phyloP scores from a whole-genome alignment of 2,888 invertebrate genomes.

The Nephrotoma appendiculata region DNA sequence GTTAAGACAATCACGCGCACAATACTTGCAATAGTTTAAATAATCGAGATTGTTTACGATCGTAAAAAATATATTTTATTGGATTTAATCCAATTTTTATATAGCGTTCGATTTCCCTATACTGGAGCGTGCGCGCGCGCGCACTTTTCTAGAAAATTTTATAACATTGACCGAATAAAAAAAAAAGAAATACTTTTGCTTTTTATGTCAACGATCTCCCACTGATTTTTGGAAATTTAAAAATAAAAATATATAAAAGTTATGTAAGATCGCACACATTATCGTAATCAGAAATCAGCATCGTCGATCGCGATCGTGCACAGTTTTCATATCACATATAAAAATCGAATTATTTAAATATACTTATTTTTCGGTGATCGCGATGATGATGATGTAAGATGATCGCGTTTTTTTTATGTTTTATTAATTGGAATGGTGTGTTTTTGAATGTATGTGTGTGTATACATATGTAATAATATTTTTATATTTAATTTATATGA shows the following conservation, averaged over 20 bases:
- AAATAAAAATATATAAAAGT: background rate
- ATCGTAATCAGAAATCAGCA: background rate
- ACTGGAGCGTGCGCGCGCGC: background rate
- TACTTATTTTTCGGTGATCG: background rate
- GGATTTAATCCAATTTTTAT: background rate
- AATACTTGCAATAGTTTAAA: background rate
- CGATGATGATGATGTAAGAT: background rate
- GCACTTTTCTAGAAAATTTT: background rate
- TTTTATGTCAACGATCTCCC: background rate
- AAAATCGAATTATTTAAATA: background rate
- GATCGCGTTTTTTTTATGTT: background rate
- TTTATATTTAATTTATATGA: background rate
- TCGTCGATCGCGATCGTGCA: background rate
- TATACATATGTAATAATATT: background rate
- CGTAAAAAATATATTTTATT: background rate
- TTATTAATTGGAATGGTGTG: background rate
- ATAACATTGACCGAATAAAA: background rate
- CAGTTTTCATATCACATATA: background rate
- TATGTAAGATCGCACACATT: background rate
- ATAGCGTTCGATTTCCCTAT: background rate
- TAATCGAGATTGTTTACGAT: background rate
- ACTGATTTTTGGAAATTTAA: background rate
- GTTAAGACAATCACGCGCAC: background rate
- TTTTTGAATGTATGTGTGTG: background rate
- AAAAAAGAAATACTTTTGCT: background rate